Evolutionary conservation across 92 coral and sea anemone species (phyloP), one percentile per base, ranked within the genome.

Genomic region (Blastomussa wellsi): DNA sequence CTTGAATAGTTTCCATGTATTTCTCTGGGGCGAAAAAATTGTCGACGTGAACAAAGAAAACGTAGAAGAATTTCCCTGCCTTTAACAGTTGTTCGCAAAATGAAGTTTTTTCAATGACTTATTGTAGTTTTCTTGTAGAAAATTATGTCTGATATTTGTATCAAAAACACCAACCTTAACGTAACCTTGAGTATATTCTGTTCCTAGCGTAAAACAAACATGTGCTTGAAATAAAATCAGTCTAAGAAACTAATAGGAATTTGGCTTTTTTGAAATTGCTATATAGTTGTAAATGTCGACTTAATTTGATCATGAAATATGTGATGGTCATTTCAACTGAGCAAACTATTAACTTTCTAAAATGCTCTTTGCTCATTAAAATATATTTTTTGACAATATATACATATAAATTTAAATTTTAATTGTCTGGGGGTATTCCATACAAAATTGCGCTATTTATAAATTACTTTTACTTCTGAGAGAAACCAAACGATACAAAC

Each of bases 341-440:
- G 13, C 48, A 77, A 77, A 77, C 57, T 57, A 77, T 20, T 77
- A 33, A 36, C 22, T 33, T 9, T 9, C 66, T 53, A 77, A 77
- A 57, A 22, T 32, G 32, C 68, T 55, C 13, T 26, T 17, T 19
- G 65, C 47, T 14, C 20, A 10, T 77, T 55, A 52, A 35, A 77
- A 57, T 29, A 76, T 49, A 5, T 55, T 51, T 52, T 31, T 31
- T 15, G 35, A 2, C 20, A n/a, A 62, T 26, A 62, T 28, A 62
- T 62, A 26, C 29, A 62, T 62, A 26, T 26, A 4, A 35, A 35
- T 62, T 9, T 62, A 28, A 62, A 62, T 26, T 57, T 26, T 35
- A 35, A 4, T 31, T 52, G 38, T 4, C 42, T 33, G 42, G 64
- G 65, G 42, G 5, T 51, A 76, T 52, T 32, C n/a, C 3, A n/a